Evolutionary conservation across 2,113 vertebrate genomes (phyloP).

Genomic region (Raja brachyura): DNA sequence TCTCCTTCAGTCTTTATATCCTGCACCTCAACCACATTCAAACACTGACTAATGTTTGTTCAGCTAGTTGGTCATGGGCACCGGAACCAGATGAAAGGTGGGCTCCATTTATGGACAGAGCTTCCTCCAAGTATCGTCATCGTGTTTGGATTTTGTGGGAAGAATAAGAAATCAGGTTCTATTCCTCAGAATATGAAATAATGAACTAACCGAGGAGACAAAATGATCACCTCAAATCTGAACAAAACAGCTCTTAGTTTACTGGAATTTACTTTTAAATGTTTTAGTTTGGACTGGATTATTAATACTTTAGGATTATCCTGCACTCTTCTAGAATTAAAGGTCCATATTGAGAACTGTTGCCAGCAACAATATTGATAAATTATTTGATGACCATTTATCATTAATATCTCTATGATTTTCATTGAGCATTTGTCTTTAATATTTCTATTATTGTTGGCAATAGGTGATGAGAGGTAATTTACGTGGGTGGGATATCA

Average conservation of each 20-base stretch:
- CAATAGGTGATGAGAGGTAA: no score
- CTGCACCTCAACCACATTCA: constrained; percentile 4
- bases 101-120: background rate
- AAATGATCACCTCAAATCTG: background rate
- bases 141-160: background rate
- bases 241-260: background rate
- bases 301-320: no score
- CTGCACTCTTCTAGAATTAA: no score
- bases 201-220: background rate
- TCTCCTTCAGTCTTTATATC: constrained; percentile 10
- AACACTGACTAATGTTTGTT: constrained; percentile 21
- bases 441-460: no score
- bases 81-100: background rate
- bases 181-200: background rate
- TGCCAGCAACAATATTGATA: background rate
- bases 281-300: background rate
- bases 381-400: no score
- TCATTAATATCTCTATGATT: no score
- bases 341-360: background rate
- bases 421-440: no score
- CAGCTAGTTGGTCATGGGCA: background rate
- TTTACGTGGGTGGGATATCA: no score
- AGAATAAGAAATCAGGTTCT: background rate
- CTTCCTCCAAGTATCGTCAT: background rate
- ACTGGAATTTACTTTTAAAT: background rate